Base-by-base conservation (phyloP, 1,140 invertebrate genomes). In the Ceratosolen fusciceps region DNA sequence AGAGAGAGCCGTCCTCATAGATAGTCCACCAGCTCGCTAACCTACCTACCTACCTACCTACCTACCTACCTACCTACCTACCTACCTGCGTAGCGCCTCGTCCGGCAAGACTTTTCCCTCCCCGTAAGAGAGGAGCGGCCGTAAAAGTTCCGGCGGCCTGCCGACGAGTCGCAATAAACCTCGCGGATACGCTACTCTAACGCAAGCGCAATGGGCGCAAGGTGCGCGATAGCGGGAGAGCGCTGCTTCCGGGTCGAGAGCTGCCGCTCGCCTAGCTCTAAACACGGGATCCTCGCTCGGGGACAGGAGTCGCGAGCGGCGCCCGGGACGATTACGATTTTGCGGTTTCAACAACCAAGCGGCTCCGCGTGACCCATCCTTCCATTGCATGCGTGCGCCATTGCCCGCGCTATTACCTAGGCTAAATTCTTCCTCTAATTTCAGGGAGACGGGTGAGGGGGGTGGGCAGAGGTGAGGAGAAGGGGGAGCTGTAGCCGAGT, bases 341-440 rank as follows among this genome's bases (percentile, higher is more conserved):
- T 65, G 77, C 39, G 68, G 77, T 78, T 78, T 49, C 29, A n/a
- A n/a, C n/a, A n/a, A n/a, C n/a, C 34, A 37, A 62, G 16, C 52
- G 2, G 3, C 16, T 43, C 65, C 75, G 65, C 75, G 26, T 21
- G 43, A 39, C 52, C 56, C 71, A 16, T 74, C 34, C 1, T 73
- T 24, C 39, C 37, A 21, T 37, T n/a, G 10, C 76, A 60, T 71
- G 67, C 76, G 67, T 71, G 67, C 34, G 60, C 52, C 37, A 77
- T 71, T 58, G 47, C 52, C 0, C 12, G 9, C 34, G 12, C 16
- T 24, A 19, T 24, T 39, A 31, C 34, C 49, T 49, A 70, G 29
- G 65, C 14, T 68, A 31, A 67, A 52, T 75, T 24, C 24, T 62
- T 12, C 58, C 21, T 67, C 75, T 49, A 14, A 26, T 16, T 37